Base-by-base conservation (phyloP, 2,113 vertebrate genomes). In the Laticauda laticaudata region DNA sequence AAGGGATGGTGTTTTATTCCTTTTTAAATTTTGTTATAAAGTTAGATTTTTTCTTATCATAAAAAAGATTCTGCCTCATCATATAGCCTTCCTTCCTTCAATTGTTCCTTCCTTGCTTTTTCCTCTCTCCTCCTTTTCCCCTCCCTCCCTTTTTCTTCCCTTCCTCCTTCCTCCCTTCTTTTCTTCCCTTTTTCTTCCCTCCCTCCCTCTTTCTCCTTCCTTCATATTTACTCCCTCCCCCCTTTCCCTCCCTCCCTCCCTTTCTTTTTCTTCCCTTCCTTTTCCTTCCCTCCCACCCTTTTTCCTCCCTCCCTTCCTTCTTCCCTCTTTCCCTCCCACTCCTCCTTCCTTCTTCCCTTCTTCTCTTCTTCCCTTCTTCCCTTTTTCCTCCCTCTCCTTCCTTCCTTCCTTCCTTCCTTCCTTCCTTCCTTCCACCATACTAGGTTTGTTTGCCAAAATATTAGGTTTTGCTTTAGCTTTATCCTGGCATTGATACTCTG, bases 1-100 rank as follows among this genome's bases (percentile, higher is more conserved):
- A 98, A 98, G 97, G 96, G 97, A 98, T 93, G 96, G 96, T 95
- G 92, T 97, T 98, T 98, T 97, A 97, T 97, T 97, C 96, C 97
- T 97, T 97, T 97, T 96, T 96, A 97, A 97, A 97, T 92, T 43
- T 88, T 96, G 95, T 95, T 97, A 96, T 97, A 95, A 95, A 96
- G 96, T 95, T 95, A 95, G 95, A 87, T 61, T 95, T 96, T 94
- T 94, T 14, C 11, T 11, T 92, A 48, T 29, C 11, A 54, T 43
- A 95, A 24, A 61, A 39, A 90, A 6, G 93, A 95, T 90, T 94
- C 87, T 75, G 54, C 48, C 91, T 93, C 86, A 93, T 89, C 51
- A 86, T 94, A 55, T 39, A 14, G 64, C 43, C 43, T n/a, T 34
- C 45, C 10, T 75, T 34, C 39, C 55, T 61, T 94, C 86, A 51